Evolutionary conservation across 2,888 invertebrate genomes (phyloP), one percentile per base, ranked within the genome.

Genomic region (Limnephilus auricula): DNA sequence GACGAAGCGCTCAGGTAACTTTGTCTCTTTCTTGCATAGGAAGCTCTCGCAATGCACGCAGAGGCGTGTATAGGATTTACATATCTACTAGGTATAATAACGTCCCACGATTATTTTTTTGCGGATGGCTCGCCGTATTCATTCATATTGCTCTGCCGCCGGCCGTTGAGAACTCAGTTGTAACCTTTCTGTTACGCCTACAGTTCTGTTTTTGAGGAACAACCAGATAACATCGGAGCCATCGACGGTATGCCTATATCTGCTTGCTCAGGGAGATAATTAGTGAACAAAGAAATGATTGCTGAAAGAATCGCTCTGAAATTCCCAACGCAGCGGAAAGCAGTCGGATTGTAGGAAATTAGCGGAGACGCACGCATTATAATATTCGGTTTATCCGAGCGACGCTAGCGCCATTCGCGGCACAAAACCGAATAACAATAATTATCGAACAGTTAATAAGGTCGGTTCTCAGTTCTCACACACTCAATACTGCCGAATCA

Each of bases 391-490:
- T 83, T 83, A 83, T 65, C 90, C 90, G 90, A n/a, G 83, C 88
- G 91, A 91, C 89, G 87, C 89, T 78, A 91, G 91, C 91, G 91
- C 91, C 91, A 78, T 79, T n/a, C 82, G 86, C 91, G 91, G 83
- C 91, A 87, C 83, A 89, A 86, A 91, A 83, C 89, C 89, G 84
- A 91, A 91, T 89, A 91, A 65, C 25, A 65, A 91, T 91, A 83
- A 83, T 91, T 91, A 91, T 91, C 45, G 89, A 91, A 91, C 91
- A 91, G 91, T 91, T 91, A 91, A 91, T 91, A 91, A 91, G 91
- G 83, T 32, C 90, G 90, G 65, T 83, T 83, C 90, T 50, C 90
- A 83, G 65, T 83, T 83, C 90, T 50, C 90, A 83, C 50, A 90
- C 50, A 83, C 87, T 88, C 87, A 85, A 34, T 40, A 45, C 85